Conservation (phyloP, 1,140 invertebrate genomes). For the Drosophila rufa region DNA sequence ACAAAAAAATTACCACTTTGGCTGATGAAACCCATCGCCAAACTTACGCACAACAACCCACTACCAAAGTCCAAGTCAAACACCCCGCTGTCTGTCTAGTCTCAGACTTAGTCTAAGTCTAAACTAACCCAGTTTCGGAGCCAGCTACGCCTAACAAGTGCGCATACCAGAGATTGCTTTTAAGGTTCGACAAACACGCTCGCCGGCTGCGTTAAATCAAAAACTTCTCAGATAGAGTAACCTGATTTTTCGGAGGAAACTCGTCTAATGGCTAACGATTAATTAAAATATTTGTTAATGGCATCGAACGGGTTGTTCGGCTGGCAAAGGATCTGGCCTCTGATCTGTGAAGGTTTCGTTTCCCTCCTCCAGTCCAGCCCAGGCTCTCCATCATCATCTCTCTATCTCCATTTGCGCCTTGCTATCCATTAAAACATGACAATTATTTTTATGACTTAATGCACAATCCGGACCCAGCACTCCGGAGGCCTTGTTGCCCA, state of each 20-base stretch:
- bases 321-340: slow-evolving; percentile 46
- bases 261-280: slow-evolving; percentile 66
- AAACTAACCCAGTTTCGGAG: slow-evolving; percentile 66
- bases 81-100: slow-evolving; percentile 22
- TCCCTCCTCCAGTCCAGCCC: not conserved
- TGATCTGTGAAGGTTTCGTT: slow-evolving; percentile 31
- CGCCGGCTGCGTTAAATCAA: slow-evolving; percentile 33
- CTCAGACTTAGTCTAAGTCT: slow-evolving; percentile 10
- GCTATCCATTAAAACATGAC: slow-evolving; percentile 48
- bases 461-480: slow-evolving; percentile 4
- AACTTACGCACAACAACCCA: slow-evolving; percentile 20
- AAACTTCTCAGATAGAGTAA: slow-evolving; percentile 53
- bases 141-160: slow-evolving; percentile 66
- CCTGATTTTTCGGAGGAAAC: slow-evolving; percentile 61
- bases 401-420: slow-evolving; percentile 4
- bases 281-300: slow-evolving; percentile 79
- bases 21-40: slow-evolving; percentile 29
- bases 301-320: slow-evolving; percentile 42
- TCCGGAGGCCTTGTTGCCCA: slow-evolving; percentile 42
- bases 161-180: slow-evolving; percentile 54
- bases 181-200: slow-evolving; percentile 40
- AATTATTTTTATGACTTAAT: slow-evolving; percentile 53
- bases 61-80: slow-evolving; percentile 1
- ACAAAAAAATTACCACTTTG: too few species aligned
- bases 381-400: not conserved